phyloP scores from a whole-genome alignment of 2,113 vertebrate genomes.

The Pleuronectes platessa region DNA sequence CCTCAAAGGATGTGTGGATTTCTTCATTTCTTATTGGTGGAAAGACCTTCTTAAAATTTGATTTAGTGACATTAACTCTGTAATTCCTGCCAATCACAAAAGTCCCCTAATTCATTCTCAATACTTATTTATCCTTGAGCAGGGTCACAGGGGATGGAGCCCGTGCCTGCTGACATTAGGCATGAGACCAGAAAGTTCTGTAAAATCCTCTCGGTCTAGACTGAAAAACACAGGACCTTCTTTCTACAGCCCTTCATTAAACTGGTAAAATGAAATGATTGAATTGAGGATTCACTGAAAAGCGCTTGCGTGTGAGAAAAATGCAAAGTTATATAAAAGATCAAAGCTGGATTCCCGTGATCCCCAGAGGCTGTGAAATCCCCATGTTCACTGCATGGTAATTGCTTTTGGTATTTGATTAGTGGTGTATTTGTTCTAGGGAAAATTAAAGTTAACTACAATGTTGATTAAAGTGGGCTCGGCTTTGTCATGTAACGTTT shows the following conservation, averaged over 20 bases:
- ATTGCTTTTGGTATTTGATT: slow-evolving; percentile 36
- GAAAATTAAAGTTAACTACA: slow-evolving; percentile 1
- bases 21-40: too few relatives aligned
- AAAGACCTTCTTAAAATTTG: too few relatives aligned
- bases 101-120: neutral
- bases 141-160: neutral
- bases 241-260: neutral
- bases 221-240: neutral
- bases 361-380: slow-evolving; percentile 8
- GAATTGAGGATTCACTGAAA: neutral
- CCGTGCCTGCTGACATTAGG: neutral
- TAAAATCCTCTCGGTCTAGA: neutral
- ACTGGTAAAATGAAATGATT: neutral
- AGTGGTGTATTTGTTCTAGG: slow-evolving; percentile 10
- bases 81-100: neutral
- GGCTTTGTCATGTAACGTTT: neutral
- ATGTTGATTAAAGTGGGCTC: neutral
- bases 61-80: neutral
- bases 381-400: slow-evolving; percentile 32
- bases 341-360: slow-evolving; percentile 30
- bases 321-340: slow-evolving; percentile 29
- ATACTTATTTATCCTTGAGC: neutral
- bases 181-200: too few relatives aligned
- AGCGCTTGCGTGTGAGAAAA: neutral
- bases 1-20: too few relatives aligned